Conservation (phyloP, 2,888 invertebrate species). For the Apoda limacodes region DNA sequence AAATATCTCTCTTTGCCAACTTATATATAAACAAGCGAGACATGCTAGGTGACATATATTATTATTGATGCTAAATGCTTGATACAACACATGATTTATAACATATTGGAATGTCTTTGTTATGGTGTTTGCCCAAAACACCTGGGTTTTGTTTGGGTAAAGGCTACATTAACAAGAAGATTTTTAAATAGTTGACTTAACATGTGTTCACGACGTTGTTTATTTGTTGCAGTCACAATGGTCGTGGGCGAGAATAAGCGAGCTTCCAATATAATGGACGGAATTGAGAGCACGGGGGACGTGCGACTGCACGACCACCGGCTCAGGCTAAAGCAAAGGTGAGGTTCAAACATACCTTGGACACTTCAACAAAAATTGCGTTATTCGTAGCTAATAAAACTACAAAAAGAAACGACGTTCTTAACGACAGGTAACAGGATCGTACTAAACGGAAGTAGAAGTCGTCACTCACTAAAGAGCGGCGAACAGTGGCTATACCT, state of each 20-base stretch:
- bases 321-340: conserved; percentile 90
- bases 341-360: too few species aligned
- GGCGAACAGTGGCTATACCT: too few species aligned
- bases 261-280: conserved; percentile 88
- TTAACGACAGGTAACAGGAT: too few species aligned
- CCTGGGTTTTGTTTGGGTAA: conserved; percentile 15
- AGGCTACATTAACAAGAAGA: conserved; percentile 9
- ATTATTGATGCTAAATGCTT: too few species aligned
- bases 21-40: conserved; percentile 41
- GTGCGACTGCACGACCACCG: conserved; percentile 92
- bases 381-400: too few species aligned
- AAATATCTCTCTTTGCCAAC: conserved; percentile 36
- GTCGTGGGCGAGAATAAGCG: conserved; percentile 81
- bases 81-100: too few species aligned
- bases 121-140: conserved; percentile 40
- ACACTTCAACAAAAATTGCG: too few species aligned
- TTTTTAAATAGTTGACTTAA: conserved; percentile 4
- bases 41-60: conserved; percentile 32
- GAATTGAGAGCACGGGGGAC: conserved; percentile 90
- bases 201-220: conserved; percentile 12
- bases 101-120: too few species aligned
- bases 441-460: too few species aligned
- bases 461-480: too few species aligned
- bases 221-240: conserved; percentile 73
- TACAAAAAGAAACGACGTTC: too few species aligned